A percentile compares a stretch with the other conserved stretches of the same genome.
phyloP scores from a whole-genome alignment of 2,888 invertebrate species.

The Leptopilina syphax region DNA sequence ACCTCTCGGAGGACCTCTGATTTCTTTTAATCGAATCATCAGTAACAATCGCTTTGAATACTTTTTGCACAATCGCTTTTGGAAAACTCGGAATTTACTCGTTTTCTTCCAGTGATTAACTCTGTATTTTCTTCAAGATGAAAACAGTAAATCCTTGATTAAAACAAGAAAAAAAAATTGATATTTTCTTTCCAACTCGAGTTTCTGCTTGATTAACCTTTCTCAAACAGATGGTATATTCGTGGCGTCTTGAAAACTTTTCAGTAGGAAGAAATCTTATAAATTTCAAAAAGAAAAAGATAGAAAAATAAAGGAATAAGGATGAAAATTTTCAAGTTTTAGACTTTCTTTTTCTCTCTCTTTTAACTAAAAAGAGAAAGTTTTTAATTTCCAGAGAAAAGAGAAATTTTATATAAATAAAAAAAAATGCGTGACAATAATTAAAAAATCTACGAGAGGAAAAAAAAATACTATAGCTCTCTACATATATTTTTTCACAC shows the following conservation, averaged over 20 bases:
- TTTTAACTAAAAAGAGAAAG: not conserved
- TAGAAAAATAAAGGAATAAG: not conserved
- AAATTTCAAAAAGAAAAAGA: not conserved
- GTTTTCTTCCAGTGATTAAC: constrained; percentile 24
- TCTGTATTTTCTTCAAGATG: constrained; percentile 5
- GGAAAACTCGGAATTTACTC: not conserved
- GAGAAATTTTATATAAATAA: too few relatives aligned
- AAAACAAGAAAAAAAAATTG: constrained; percentile 19
- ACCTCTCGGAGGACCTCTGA: constrained; percentile 58
- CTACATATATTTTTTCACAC: not conserved
- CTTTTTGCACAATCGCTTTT: constrained; percentile 1
- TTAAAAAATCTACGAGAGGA: too few relatives aligned
- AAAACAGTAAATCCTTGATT: constrained; percentile 16
- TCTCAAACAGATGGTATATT: constrained; percentile 25
- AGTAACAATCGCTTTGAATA: constrained; percentile 38
- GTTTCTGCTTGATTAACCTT: constrained; percentile 29
- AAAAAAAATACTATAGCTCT: too few relatives aligned
- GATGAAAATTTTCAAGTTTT: not conserved
- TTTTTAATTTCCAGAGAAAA: not conserved
- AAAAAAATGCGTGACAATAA: too few relatives aligned
- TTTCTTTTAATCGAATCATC: constrained; percentile 54
- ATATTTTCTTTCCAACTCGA: constrained; percentile 11
- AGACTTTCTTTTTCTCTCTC: not conserved
- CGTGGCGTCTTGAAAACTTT: constrained; percentile 3
- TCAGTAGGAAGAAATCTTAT: not conserved